Evolutionary conservation across 1,140 invertebrate genomes (phyloP), one percentile per base, ranked within the genome.

Genomic region (Gonatopus flavifemur): DNA sequence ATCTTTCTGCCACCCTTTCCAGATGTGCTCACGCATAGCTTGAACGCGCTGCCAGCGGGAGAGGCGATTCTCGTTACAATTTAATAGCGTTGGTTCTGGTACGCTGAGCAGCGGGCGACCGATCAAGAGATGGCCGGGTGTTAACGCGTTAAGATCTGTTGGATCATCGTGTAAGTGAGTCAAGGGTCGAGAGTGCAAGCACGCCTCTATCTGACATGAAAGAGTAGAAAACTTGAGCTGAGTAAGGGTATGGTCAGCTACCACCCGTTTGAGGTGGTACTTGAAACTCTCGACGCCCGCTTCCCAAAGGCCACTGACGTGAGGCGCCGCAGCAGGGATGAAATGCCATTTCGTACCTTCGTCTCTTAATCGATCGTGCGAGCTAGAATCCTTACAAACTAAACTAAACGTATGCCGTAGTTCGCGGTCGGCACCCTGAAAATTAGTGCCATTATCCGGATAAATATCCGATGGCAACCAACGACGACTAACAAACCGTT

Each of bases 1-100:
- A 13, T 56, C 53, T 2, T 1, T 0, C 2, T 3, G 16, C 53
- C 49, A 59, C n/a, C 38, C 2, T 16, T 39, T 47, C 48, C 48
- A 51, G 16, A 54, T 38, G 7, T 36, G 42, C n/a, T 28, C 12
- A 6, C 25, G 25, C 25, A 28, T 28, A 7, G 6, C 12, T 28
- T 28, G 25, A 6, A 28, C 6, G 6, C 6, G 25, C 25, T 28
- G 25, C 6, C 6, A 28, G 6, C 25, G 6, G 25, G 6, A 6
- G 6, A 28, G 12, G 12, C 25, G 25, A 12, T 28, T 28, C 12
- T 28, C 25, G n/a, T n/a, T n/a, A n/a, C n/a, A n/a, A n/a, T n/a
- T n/a, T 8, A 45, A 2, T 3, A 10, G 1, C 0, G 35, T 20
- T 0, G 30, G 18, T 4, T 47, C 45, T 1, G 35, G 35, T 0